A percentile compares a stretch with the other conserved stretches of the same genome.
These are phyloP conservation scores for Mycteria americana DNA, from an alignment of 2,797 vertebrate species.

Conservation along the genomic window DNA sequence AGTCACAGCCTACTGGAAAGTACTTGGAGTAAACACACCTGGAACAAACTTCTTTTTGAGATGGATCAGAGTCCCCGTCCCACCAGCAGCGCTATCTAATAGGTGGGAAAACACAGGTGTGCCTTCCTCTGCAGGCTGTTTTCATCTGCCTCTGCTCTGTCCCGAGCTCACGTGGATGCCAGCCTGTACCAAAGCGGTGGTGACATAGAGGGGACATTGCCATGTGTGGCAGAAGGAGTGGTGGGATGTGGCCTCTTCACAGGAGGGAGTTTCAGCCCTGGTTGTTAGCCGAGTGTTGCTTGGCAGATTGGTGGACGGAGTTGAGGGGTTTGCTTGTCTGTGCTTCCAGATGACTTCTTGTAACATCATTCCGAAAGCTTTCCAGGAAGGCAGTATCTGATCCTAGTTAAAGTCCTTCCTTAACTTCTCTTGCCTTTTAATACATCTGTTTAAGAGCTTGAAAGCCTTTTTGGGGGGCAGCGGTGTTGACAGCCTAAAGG, in stretches of 20 bases:
- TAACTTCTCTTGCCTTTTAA: not conserved
- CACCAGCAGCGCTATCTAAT: not conserved
- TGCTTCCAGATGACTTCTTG: not conserved
- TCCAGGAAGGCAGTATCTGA: not conserved
- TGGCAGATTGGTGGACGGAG: not conserved
- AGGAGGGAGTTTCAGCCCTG: not conserved
- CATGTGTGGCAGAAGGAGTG: not conserved
- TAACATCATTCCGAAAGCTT: not conserved
- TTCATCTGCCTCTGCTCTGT: not conserved
- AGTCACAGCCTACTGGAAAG: not conserved
- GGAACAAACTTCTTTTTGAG: not conserved
- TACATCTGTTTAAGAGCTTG: not conserved
- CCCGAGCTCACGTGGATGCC: not conserved
- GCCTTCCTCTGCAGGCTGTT: not conserved
- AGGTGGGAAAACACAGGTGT: fast-evolving
- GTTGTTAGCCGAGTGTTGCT: not conserved
- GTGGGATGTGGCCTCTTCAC: not conserved
- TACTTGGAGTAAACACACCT: not conserved
- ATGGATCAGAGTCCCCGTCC: not conserved
- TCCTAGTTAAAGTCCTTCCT: not conserved
- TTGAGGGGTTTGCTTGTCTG: not conserved
- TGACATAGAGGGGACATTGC: not conserved
- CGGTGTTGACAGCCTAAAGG: not conserved
- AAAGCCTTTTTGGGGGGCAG: not conserved
- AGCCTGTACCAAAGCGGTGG: not conserved